These are phyloP conservation scores for Ferdinandea cuprea DNA, from an alignment of 2,888 invertebrate species.

Conservation along the genomic window DNA sequence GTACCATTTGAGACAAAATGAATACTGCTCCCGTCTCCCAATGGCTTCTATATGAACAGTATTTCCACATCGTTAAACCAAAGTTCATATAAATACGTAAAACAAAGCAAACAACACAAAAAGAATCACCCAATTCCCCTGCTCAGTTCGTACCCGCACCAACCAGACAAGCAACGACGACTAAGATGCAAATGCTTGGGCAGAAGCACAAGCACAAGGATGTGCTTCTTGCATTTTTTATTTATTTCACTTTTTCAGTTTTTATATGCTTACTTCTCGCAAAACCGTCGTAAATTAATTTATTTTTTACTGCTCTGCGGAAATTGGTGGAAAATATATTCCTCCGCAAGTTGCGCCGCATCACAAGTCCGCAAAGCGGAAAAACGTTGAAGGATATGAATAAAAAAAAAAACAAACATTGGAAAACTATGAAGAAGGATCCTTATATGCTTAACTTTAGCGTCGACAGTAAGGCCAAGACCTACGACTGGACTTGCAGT, in stretches of 20 bases:
- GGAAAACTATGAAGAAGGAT: constrained; percentile 54
- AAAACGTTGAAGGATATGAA: constrained; percentile 62
- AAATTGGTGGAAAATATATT: constrained; percentile 71
- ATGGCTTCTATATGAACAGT: constrained; percentile 36
- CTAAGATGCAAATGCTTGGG: constrained; percentile 44
- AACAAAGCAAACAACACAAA: constrained; percentile 17
- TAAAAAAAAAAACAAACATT: constrained; percentile 52
- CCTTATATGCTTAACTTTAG: constrained; percentile 33
- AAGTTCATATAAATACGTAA: constrained; percentile 58
- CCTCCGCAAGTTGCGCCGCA: constrained; percentile 65
- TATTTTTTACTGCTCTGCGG: constrained; percentile 74
- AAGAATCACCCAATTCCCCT: not conserved
- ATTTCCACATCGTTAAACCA: constrained; percentile 56
- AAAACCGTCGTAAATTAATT: constrained; percentile 67
- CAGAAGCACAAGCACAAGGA: constrained; percentile 43
- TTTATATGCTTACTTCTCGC: constrained; percentile 47
- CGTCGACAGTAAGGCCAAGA: constrained; percentile 40
- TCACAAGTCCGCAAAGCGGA: constrained; percentile 71
- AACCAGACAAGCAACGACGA: constrained; percentile 15
- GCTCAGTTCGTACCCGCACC: not conserved
- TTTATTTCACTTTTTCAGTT: constrained; percentile 57
- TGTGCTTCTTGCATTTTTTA: constrained; percentile 70
- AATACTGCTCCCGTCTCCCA: constrained; percentile 9
- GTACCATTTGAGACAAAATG: not conserved
- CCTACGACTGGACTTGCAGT: constrained; percentile 24